Base-by-base conservation (phyloP, 2,797 vertebrate species). In the Cyclopterus lumpus region DNA sequence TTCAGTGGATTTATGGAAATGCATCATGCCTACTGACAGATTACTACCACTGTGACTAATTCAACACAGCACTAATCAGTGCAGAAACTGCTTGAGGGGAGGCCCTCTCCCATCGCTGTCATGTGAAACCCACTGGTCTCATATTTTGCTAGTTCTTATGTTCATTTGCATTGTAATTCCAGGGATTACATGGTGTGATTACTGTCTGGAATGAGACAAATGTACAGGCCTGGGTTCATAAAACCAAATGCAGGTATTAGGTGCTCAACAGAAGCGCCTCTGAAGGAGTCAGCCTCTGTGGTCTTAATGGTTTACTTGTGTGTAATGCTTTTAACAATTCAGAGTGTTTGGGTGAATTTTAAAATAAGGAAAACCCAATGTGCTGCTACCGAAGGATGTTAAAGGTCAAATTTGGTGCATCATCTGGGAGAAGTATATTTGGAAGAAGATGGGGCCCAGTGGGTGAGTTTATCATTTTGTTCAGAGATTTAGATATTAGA, bases 1-100 rank as follows among this genome's bases (percentile, higher is more conserved):
- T 85, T 83, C 77, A 77, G 75, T 22, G 67, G 57, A 28, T 86
- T 85, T 38, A 72, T 86, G 76, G 68, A 89, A 87, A 87, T 80
- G 58, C 73, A 76, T 60, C 12, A 34, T 16, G 69, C 64, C 68
- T 53, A 48, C 59, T 84, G 73, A 81, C 63, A 71, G 73, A 73
- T 71, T 62, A 30, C 69, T 59, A 30, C 69, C 24, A 22, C 63
- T 57, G 53, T 54, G 64, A 73, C 77, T 77, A 79, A 85, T 66
- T 79, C 66, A 71, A 40, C 62, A 46, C 60, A 74, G 71, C 55
- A 75, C 71, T 86, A 70, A 62, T 36, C 42, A 55, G 11, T 66
- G 75, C 32, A 58, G 32, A 73, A 18, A 11, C 59, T 73, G 58
- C 55, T 59, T 53, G 73, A 85, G 62, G 72, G 57, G 69, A 75